Evolutionary conservation across 2,113 vertebrate species (phyloP).

Genomic region (Sprattus sprattus): DNA sequence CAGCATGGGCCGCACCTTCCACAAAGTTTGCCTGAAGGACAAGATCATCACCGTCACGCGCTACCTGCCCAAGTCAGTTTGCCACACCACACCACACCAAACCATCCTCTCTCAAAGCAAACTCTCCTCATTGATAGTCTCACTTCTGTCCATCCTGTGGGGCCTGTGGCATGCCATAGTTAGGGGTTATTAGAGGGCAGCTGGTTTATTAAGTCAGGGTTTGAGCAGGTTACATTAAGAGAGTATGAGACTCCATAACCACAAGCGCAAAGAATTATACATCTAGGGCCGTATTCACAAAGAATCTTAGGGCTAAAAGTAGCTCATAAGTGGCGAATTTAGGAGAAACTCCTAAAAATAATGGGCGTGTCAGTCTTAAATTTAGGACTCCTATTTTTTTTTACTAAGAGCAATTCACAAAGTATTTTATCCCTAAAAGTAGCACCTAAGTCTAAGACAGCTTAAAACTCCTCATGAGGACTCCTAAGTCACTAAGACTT

Average conservation of each 20-base stretch:
- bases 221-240: not conserved
- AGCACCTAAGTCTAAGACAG: too few relatives aligned
- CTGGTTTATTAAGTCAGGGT: not conserved
- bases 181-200: not conserved
- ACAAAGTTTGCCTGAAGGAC: slow-evolving; percentile 94
- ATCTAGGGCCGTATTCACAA: too few relatives aligned
- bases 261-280: not conserved
- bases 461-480: too few relatives aligned
- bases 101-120: not conserved
- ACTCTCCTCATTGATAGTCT: not conserved
- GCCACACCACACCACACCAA: not conserved
- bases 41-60: slow-evolving; percentile 97
- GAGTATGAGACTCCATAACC: not conserved
- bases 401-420: too few relatives aligned
- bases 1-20: slow-evolving; percentile 97
- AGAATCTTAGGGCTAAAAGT: too few relatives aligned
- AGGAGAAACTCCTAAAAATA: too few relatives aligned
- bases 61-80: slow-evolving; percentile 93
- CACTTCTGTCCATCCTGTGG: not conserved
- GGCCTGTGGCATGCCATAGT: too few relatives aligned
- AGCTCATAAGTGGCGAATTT: too few relatives aligned
- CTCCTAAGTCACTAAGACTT: too few relatives aligned
- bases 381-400: too few relatives aligned
- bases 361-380: too few relatives aligned
- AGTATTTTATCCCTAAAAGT: too few relatives aligned